These are phyloP conservation scores for Zaprionus lachaisei DNA, from an alignment of 1,140 invertebrate species.

Conservation along the genomic window DNA sequence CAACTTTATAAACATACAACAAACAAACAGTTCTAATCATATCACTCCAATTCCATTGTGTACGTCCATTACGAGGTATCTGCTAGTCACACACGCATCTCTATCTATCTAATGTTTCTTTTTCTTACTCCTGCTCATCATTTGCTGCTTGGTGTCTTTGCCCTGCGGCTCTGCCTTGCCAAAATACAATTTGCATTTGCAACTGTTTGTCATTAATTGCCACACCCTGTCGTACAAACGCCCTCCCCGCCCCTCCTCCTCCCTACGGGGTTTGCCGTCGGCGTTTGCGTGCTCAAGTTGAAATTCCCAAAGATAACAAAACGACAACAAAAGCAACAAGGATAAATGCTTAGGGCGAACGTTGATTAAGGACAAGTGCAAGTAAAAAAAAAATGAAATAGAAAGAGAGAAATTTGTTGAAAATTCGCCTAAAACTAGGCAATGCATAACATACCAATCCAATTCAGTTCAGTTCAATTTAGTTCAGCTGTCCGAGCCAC, in stretches of 20 bases:
- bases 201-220: slow-evolving; percentile 66
- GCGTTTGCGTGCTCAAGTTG: slow-evolving; percentile 77
- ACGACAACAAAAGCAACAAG: slow-evolving; percentile 32
- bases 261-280: slow-evolving; percentile 17
- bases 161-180: no score
- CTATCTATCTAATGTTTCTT: neutral
- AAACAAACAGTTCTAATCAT: neutral
- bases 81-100: neutral
- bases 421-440: slow-evolving; percentile 49
- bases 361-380: slow-evolving; percentile 75
- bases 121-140: neutral
- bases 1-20: no score
- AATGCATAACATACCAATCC: slow-evolving; percentile 35
- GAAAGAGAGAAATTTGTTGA: slow-evolving; percentile 55
- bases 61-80: neutral
- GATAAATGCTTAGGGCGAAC: slow-evolving; percentile 57
- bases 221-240: slow-evolving; percentile 41
- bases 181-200: slow-evolving; percentile 50
- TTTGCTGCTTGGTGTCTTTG: no score
- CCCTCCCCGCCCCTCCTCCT: neutral
- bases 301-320: slow-evolving; percentile 75
- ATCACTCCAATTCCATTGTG: neutral
- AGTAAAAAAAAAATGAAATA: neutral
- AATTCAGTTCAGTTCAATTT: slow-evolving; percentile 16
- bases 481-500: neutral